Percentiles rank a stretch among this genome's conserved stretches.
Conservation (phyloP, 2,888 invertebrate genomes). For the Drosophila histrio region DNA sequence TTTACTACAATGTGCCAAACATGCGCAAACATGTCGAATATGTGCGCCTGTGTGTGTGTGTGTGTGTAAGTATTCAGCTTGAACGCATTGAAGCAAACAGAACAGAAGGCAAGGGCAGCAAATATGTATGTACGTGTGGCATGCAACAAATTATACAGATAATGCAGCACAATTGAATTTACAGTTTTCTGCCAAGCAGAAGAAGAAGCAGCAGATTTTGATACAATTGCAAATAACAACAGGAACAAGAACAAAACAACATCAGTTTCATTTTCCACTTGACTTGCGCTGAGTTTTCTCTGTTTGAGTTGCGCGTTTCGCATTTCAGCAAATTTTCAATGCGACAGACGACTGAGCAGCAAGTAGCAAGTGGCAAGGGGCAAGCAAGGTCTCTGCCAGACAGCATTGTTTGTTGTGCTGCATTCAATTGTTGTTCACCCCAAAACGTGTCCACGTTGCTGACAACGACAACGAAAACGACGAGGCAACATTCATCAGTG, state of each 20-base stretch:
- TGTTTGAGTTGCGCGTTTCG: conserved; percentile 63
- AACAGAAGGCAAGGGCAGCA: conserved; percentile 33
- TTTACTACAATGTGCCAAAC: conserved; percentile 29
- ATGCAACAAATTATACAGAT: conserved; percentile 70
- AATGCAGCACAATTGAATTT: conserved; percentile 72
- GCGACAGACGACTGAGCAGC: conserved; percentile 50
- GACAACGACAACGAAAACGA: conserved; percentile 12
- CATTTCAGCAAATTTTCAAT: conserved; percentile 74
- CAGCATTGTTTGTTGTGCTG: conserved; percentile 63
- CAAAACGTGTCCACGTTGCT: background rate
- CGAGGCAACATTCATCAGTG: conserved; percentile 67
- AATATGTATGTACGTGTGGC: conserved; percentile 34
- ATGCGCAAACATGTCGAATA: conserved; percentile 33
- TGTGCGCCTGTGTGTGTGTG: background rate
- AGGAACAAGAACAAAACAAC: conserved; percentile 56
- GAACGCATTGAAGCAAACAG: conserved; percentile 39
- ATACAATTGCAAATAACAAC: conserved; percentile 31
- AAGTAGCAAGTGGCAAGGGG: conserved; percentile 11
- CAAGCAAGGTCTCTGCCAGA: conserved; percentile 50
- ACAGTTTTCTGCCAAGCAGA: conserved; percentile 32
- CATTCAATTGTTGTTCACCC: conserved; percentile 53
- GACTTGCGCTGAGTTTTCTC: conserved; percentile 63
- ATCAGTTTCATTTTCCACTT: conserved; percentile 74
- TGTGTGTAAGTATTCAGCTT: conserved; percentile 43
- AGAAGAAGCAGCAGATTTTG: conserved; percentile 13